Percentiles rank a stretch among this genome's conserved stretches.
phyloP scores from a whole-genome alignment of 2,797 vertebrate species.

The Alca torda region DNA sequence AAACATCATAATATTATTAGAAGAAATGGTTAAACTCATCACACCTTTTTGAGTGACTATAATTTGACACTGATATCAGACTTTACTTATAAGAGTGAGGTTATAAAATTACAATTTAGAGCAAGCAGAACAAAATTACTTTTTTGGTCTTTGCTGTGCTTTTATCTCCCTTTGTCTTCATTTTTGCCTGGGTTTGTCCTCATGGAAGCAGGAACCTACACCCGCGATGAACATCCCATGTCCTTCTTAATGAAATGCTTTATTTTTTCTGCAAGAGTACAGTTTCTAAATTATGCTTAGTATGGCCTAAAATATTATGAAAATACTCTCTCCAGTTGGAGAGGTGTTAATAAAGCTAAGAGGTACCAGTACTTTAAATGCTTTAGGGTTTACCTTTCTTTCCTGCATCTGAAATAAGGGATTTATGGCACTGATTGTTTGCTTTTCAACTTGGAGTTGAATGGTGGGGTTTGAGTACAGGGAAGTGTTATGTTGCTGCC shows the following conservation, averaged over 20 bases:
- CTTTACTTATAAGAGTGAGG: not conserved
- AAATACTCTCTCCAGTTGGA: not conserved
- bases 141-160: not conserved
- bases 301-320: not conserved
- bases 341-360: not conserved
- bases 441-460: not conserved
- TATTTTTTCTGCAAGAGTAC: not conserved
- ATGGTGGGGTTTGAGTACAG: not conserved
- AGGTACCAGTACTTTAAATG: not conserved
- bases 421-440: not conserved
- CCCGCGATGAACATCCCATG: not conserved
- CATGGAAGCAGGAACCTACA: not conserved
- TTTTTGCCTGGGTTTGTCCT: not conserved
- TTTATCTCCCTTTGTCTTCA: not conserved
- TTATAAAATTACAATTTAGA: not conserved
- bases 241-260: not conserved
- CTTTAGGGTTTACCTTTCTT: not conserved
- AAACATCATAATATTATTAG: not conserved
- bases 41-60: not conserved
- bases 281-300: not conserved
- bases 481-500: not conserved
- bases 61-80: not conserved
- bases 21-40: not conserved
- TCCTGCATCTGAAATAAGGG: not conserved
- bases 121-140: not conserved